A percentile compares a stretch with the other conserved stretches of the same genome.
These are phyloP conservation scores for Muraenolepis orangiensis DNA, from an alignment of 2,797 vertebrate genomes.

Conservation along the genomic window DNA sequence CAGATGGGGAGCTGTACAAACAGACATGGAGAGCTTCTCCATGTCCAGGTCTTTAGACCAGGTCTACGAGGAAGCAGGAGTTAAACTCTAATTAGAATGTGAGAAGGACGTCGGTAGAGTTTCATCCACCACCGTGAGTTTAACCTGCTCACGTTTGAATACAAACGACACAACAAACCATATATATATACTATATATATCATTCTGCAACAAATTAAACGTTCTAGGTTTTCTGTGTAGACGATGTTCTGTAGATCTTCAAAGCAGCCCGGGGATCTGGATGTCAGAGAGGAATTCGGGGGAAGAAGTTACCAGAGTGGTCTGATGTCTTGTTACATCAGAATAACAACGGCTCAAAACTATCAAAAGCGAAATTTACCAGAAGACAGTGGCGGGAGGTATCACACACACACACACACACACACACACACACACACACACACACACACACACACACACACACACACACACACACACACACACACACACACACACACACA, in stretches of 20 bases:
- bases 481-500: no score
- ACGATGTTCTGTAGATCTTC: background rate
- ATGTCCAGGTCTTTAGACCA: background rate
- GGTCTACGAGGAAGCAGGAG: background rate
- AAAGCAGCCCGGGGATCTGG: background rate
- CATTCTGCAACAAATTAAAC: background rate
- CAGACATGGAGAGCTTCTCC: background rate
- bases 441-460: background rate
- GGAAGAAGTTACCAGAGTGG: background rate
- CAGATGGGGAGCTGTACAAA: background rate
- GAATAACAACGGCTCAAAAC: background rate
- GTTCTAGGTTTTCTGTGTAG: background rate
- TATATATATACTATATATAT: background rate
- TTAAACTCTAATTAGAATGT: background rate
- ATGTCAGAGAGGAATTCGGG: background rate
- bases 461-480: no score
- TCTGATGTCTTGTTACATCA: constrained; percentile 1
- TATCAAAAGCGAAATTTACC: background rate
- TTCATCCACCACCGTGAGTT: background rate
- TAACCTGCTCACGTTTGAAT: background rate
- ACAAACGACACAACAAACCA: background rate
- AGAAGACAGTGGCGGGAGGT: background rate
- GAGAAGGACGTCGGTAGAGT: background rate
- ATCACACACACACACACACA: background rate
- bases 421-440: background rate